Evolutionary conservation across 2,113 vertebrate species (phyloP).

Genomic region (Pagrus major): DNA sequence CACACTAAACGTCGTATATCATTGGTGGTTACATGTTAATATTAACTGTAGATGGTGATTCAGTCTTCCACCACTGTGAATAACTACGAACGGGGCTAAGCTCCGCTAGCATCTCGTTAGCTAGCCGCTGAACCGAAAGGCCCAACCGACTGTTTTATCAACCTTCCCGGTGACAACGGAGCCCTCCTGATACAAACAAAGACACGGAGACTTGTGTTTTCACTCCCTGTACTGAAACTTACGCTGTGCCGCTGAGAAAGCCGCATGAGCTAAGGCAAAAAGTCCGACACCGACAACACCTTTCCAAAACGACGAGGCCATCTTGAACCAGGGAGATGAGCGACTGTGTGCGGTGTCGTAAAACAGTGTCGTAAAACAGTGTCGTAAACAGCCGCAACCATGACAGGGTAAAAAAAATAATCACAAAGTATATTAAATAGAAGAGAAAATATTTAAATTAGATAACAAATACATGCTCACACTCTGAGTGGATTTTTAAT

Average conservation of each 20-base stretch:
- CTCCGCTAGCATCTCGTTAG: slow-evolving; percentile 49
- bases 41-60: too few species aligned
- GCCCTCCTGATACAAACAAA: rapidly evolving
- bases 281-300: slow-evolving; percentile 94
- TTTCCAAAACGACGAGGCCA: slow-evolving; percentile 96
- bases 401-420: slow-evolving; percentile 17
- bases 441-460: background rate
- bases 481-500: background rate
- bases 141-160: slow-evolving; percentile 15
- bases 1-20: rapidly evolving
- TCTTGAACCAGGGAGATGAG: slow-evolving; percentile 76
- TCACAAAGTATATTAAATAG: too few species aligned
- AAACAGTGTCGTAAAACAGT: slow-evolving; percentile 60
- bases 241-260: slow-evolving; percentile 96
- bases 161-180: background rate
- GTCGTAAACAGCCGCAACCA: slow-evolving; percentile 58
- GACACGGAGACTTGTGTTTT: rapidly evolving
- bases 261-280: slow-evolving; percentile 94
- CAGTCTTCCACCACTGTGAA: background rate
- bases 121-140: slow-evolving; percentile 34
- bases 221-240: slow-evolving; percentile 57
- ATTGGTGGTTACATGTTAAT: rapidly evolving
- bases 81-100: slow-evolving; percentile 31
- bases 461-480: rapidly evolving
- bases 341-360: slow-evolving; percentile 44